A percentile compares a stretch with the other conserved stretches of the same genome.
Conservation (phyloP, 2,888 invertebrate genomes). For the Synergus japonicus region DNA sequence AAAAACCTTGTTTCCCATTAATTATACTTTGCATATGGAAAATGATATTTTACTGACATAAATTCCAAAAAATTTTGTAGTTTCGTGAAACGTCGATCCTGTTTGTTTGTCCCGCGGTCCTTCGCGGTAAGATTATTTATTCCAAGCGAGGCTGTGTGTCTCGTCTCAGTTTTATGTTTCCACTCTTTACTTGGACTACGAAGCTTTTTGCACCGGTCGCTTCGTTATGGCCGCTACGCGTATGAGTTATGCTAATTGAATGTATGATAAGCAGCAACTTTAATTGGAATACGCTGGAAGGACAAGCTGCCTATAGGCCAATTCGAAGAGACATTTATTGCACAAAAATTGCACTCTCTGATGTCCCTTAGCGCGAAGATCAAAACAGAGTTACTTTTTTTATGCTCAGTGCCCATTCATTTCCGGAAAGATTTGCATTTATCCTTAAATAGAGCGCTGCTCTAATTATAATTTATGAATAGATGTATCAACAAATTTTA, state of each 20-base stretch:
- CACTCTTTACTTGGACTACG: constrained; percentile 36
- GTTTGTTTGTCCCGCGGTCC: not conserved
- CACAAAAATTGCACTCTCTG: constrained; percentile 14
- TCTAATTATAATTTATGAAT: not conserved
- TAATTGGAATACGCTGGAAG: constrained; percentile 39
- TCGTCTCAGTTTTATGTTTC: constrained; percentile 35
- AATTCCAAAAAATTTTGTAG: not conserved
- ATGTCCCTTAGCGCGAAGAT: constrained; percentile 10
- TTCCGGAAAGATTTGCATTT: constrained; percentile 13
- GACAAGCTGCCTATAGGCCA: constrained; percentile 19
- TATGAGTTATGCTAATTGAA: constrained; percentile 40
- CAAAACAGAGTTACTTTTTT: not conserved
- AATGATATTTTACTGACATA: not conserved
- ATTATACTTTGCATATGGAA: not conserved
- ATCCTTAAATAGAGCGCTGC: not conserved
- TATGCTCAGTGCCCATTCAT: not conserved
- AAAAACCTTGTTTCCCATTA: too few species aligned
- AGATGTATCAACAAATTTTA: too few species aligned
- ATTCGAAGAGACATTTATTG: constrained; percentile 35
- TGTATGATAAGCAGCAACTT: constrained; percentile 38
- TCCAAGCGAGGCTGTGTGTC: not conserved
- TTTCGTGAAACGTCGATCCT: not conserved
- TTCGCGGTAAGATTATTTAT: not conserved
- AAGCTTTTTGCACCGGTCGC: constrained; percentile 38
- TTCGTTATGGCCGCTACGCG: constrained; percentile 29